Evolutionary conservation across 2,797 vertebrate genomes (phyloP).

Genomic region (Pseudochromis fuscus): DNA sequence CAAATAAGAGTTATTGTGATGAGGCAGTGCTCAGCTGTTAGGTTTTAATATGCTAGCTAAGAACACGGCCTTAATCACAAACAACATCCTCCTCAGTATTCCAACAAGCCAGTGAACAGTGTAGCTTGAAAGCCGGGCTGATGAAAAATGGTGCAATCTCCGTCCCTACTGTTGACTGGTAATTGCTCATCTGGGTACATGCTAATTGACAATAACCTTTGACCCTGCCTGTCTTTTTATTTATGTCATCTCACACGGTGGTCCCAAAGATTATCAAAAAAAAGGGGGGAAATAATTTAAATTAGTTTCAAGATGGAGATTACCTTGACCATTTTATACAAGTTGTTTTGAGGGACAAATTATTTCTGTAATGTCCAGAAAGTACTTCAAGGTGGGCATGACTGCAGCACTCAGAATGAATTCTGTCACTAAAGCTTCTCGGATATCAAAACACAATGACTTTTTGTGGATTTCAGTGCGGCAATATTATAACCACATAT

Average conservation of each 20-base stretch:
- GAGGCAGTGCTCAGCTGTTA: slow-evolving; percentile 78
- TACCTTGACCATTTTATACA: slow-evolving; percentile 33
- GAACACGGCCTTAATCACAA: slow-evolving; percentile 77
- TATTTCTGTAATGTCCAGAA: slow-evolving; percentile 38
- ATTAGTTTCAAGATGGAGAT: slow-evolving; percentile 52
- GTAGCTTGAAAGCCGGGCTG: slow-evolving; percentile 75
- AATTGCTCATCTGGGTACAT: slow-evolving; percentile 81
- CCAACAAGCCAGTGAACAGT: slow-evolving; percentile 75
- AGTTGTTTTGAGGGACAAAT: slow-evolving; percentile 40
- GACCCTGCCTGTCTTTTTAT: slow-evolving; percentile 69
- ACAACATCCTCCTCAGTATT: slow-evolving; percentile 76
- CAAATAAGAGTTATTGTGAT: slow-evolving; percentile 79
- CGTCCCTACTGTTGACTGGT: slow-evolving; percentile 75
- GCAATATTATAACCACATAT: slow-evolving; percentile 80
- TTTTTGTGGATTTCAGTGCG: slow-evolving; percentile 71
- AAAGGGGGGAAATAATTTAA: slow-evolving; percentile 17
- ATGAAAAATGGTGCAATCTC: slow-evolving; percentile 83
- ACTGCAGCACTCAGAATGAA: slow-evolving; percentile 59
- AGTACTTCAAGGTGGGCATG: slow-evolving; percentile 44
- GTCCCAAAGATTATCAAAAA: slow-evolving; percentile 49
- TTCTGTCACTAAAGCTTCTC: slow-evolving; percentile 55
- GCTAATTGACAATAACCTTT: slow-evolving; percentile 81
- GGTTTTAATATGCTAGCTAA: slow-evolving; percentile 78
- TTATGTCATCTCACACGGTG: slow-evolving; percentile 67
- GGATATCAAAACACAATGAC: slow-evolving; percentile 71